Evolutionary conservation across 2,888 invertebrate species (phyloP), one percentile per base, ranked within the genome.

Genomic region (Cheilosia grossa): DNA sequence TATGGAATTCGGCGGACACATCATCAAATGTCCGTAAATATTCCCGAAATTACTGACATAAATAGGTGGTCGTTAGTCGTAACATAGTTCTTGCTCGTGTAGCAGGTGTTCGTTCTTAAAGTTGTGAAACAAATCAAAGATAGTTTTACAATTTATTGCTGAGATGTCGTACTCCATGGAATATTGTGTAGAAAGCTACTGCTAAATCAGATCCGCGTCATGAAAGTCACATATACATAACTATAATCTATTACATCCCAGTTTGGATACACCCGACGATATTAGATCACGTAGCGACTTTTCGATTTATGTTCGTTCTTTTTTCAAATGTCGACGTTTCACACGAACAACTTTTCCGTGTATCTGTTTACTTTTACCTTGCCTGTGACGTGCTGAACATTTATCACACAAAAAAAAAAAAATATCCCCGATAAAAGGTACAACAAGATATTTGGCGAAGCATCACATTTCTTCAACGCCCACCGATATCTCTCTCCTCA

Each of bases 251-350:
- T 37, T 37, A 37, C 10, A 37, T 13, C 37, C 37, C 37, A 37
- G 13, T 4, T 4, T 37, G 13, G 10, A 37, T 4, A 37, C 37
- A 37, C 4, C 33, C 4, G 37, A 37, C 49, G 58, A 82, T 82
- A 82, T 82, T 75, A 77, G 77, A 82, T 82, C 81, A 82, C 81
- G 81, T 82, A 82, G 64, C 33, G 64, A 77, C 63, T 69, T 82
- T 77, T 82, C 77, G 81, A 77, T 77, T 82, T 77, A 69, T 53
- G 81, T 77, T 82, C 77, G 81, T 82, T 82, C 70, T 82, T 69
- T 58, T 75, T 64, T 64, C 24, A 58, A 70, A 70, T 49, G 58
- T 53, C 37, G 19, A 64, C 74, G 40, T 59, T 61, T 27, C 42
- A 69, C 37, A 63, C 49, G 70, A 63, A 47, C 61, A 70, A 53